Conservation (phyloP, 2,113 vertebrate genomes). For the Carassius auratus region DNA sequence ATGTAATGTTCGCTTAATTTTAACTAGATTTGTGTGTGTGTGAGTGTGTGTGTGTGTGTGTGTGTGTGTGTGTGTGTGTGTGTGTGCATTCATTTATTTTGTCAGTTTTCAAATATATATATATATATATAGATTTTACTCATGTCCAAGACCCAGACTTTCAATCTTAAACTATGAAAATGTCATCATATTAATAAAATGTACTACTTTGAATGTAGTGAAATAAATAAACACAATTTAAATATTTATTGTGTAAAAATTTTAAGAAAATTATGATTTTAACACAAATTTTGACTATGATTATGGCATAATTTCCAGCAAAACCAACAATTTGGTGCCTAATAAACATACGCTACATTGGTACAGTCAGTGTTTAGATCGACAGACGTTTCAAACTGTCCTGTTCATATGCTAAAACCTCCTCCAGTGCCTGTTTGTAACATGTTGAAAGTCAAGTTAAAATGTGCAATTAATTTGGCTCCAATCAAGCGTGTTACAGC, state of each 20-base stretch:
- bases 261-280: not conserved
- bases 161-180: not conserved
- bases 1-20: not conserved
- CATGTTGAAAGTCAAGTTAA: slow-evolving; percentile 37
- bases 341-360: no score
- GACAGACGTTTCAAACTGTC: no score
- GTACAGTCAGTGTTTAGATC: no score
- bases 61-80: no score
- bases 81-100: not conserved
- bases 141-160: not conserved
- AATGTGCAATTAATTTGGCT: slow-evolving; percentile 32
- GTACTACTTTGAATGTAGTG: not conserved
- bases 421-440: slow-evolving; percentile 15
- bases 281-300: not conserved
- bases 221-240: not conserved
- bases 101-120: not conserved
- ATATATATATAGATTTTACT: not conserved
- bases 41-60: no score
- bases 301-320: not conserved
- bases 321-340: no score
- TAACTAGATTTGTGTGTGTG: not conserved
- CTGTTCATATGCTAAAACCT: not conserved
- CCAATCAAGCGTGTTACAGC: slow-evolving; percentile 29
- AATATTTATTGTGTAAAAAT: not conserved
- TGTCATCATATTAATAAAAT: not conserved